Percentiles rank a stretch among this genome's conserved stretches.
Conservation (phyloP, 1,140 invertebrate genomes). For the Galleria mellonella region DNA sequence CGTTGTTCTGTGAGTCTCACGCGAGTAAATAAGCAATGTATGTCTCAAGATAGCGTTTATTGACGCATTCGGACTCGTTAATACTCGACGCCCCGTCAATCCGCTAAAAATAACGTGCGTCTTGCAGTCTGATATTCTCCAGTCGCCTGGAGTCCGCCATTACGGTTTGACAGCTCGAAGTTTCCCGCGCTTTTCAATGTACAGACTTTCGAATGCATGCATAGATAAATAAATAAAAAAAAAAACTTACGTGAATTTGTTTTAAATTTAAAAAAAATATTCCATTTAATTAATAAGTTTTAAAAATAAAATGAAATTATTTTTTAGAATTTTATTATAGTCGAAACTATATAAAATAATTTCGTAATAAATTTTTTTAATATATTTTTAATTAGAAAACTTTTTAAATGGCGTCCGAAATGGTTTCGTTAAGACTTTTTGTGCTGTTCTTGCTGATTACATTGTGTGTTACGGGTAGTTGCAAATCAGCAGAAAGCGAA, state of each 20-base stretch:
- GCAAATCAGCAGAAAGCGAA: slow-evolving; percentile 12
- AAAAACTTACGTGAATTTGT: too few species aligned
- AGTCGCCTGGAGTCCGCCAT: slow-evolving; percentile 29
- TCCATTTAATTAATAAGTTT: too few species aligned
- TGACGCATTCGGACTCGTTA: slow-evolving; percentile 20
- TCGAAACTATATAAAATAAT: neutral
- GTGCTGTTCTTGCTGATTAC: slow-evolving; percentile 16
- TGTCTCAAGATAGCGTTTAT: slow-evolving; percentile 1
- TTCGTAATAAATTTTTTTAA: neutral
- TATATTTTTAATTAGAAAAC: neutral
- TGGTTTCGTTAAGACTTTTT: neutral
- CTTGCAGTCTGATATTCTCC: slow-evolving; percentile 35
- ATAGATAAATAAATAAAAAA: too few species aligned
- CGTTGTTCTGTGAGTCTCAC: too few species aligned
- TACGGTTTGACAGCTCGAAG: slow-evolving; percentile 17
- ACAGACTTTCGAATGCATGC: neutral
- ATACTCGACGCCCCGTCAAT: slow-evolving; percentile 26
- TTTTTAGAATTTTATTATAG: too few species aligned
- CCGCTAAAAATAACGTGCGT: slow-evolving; percentile 33
- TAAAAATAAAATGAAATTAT: too few species aligned
- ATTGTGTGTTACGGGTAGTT: slow-evolving; percentile 8
- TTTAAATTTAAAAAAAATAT: too few species aligned
- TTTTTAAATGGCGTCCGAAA: slow-evolving; percentile 8
- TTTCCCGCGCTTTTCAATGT: slow-evolving; percentile 15
- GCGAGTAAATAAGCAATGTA: too few species aligned